Percentiles rank a stretch among this genome's conserved stretches.
These are phyloP conservation scores for Phalera bucephala DNA, from an alignment of 2,888 invertebrate genomes.

Conservation along the genomic window DNA sequence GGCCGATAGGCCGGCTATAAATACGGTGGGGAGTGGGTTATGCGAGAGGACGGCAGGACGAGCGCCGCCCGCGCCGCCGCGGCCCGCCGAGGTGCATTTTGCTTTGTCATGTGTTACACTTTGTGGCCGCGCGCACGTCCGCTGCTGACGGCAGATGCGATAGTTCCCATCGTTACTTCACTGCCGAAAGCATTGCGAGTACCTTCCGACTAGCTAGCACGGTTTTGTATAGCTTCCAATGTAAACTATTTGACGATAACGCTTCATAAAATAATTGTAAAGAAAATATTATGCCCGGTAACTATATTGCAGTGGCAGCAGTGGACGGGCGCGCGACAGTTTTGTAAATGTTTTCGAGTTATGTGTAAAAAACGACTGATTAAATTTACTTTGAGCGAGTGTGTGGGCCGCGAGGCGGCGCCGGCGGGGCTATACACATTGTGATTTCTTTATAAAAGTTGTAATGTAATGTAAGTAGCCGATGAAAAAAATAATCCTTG, in stretches of 20 bases:
- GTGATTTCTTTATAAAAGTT: conserved; percentile 81
- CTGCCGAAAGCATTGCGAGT: neutral
- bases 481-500: conserved; percentile 77
- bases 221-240: neutral
- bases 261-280: neutral
- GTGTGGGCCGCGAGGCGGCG: conserved; percentile 43
- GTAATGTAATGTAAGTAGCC: conserved; percentile 80
- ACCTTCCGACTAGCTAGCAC: neutral
- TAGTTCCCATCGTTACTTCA: neutral
- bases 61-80: conserved; percentile 5
- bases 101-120: conserved; percentile 21
- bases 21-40: conserved; percentile 31
- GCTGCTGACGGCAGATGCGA: neutral
- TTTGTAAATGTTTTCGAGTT: conserved; percentile 59
- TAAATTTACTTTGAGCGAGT: conserved; percentile 62
- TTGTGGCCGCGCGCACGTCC: conserved; percentile 16
- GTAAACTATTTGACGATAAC: neutral
- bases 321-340: conserved; percentile 26
- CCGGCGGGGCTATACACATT: conserved; percentile 60
- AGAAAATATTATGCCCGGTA: neutral
- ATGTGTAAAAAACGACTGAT: conserved; percentile 73
- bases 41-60: conserved; percentile 10
- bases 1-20: conserved; percentile 40
- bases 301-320: neutral
- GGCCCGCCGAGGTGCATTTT: conserved; percentile 13